Evolutionary conservation across 1,140 invertebrate genomes (phyloP).

Genomic region (Pogonomyrmex barbatus): DNA sequence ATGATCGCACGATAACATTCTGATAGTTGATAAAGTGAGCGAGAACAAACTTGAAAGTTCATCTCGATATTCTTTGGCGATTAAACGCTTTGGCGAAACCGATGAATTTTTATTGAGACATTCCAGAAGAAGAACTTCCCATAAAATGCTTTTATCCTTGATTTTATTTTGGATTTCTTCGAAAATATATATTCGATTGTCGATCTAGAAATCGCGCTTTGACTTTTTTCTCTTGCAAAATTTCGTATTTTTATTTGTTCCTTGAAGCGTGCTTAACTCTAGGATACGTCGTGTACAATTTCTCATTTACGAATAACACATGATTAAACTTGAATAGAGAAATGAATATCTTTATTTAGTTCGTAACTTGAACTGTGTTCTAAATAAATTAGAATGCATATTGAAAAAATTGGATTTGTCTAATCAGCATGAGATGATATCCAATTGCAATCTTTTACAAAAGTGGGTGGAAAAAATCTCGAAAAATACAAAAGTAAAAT

Average conservation of each 20-base stretch:
- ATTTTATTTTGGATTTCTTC: constrained; percentile 56
- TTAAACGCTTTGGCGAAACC: constrained; percentile 58
- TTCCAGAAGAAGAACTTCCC: constrained; percentile 70
- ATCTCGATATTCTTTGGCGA: constrained; percentile 59
- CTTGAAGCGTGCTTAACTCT: constrained; percentile 6
- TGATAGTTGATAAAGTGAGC: constrained; percentile 52
- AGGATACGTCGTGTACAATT: not conserved
- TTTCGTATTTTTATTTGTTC: not conserved
- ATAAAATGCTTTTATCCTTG: constrained; percentile 32
- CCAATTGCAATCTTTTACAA: not conserved
- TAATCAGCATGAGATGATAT: not conserved
- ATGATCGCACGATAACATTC: constrained; percentile 58
- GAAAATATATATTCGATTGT: constrained; percentile 9
- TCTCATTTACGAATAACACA: not conserved
- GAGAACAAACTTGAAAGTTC: constrained; percentile 53
- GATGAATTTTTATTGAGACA: constrained; percentile 68
- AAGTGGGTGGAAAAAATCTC: not conserved
- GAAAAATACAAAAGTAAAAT: not conserved
- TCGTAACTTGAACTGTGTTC: not conserved
- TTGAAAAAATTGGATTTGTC: not conserved
- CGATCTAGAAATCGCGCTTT: not conserved
- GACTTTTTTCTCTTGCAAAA: not conserved
- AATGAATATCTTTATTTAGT: not conserved
- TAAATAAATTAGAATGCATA: not conserved
- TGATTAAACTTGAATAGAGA: not conserved